A percentile compares a stretch with the other conserved stretches of the same genome.
Evolutionary conservation across 2,113 vertebrate species (phyloP).

Genomic region (Irena cyanogastra): DNA sequence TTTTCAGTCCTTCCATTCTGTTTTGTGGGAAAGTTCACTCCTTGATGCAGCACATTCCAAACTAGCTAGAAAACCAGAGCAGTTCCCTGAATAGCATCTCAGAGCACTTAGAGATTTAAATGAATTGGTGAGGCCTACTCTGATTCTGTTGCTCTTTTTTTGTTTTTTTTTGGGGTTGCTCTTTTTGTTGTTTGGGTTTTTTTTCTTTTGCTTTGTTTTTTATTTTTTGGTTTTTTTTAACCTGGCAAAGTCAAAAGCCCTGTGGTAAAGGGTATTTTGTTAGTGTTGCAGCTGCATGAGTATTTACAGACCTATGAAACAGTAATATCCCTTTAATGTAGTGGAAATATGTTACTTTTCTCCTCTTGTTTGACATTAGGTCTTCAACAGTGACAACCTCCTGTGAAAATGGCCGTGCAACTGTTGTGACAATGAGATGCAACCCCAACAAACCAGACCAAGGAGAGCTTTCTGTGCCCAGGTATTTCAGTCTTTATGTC

Average conservation of each 20-base stretch:
- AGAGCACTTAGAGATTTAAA: background rate
- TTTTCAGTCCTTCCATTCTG: rapidly evolving
- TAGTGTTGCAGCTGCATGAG: background rate
- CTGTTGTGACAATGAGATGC: constrained; percentile 89
- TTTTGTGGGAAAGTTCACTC: background rate
- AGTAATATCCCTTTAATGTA: background rate
- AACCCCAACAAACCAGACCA: constrained; percentile 76
- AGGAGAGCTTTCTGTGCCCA: constrained; percentile 86
- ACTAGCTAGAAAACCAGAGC: background rate
- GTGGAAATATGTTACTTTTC: background rate
- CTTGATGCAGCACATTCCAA: background rate
- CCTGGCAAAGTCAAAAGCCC: background rate
- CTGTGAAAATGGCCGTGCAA: constrained; percentile 85
- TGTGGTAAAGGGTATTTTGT: background rate
- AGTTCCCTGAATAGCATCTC: background rate
- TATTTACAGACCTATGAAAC: background rate
- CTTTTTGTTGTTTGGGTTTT: background rate
- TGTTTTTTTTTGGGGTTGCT: no score
- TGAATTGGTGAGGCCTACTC: background rate
- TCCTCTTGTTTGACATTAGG: constrained; percentile 62
- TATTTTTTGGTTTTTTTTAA: no score
- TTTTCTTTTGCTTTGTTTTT: no score
- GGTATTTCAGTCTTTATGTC: constrained; percentile 67
- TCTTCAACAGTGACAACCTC: constrained; percentile 86
- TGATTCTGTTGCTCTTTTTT: background rate